These are phyloP conservation scores for Varecia variegata DNA, from an alignment of 2,797 vertebrate genomes.

Conservation along the genomic window DNA sequence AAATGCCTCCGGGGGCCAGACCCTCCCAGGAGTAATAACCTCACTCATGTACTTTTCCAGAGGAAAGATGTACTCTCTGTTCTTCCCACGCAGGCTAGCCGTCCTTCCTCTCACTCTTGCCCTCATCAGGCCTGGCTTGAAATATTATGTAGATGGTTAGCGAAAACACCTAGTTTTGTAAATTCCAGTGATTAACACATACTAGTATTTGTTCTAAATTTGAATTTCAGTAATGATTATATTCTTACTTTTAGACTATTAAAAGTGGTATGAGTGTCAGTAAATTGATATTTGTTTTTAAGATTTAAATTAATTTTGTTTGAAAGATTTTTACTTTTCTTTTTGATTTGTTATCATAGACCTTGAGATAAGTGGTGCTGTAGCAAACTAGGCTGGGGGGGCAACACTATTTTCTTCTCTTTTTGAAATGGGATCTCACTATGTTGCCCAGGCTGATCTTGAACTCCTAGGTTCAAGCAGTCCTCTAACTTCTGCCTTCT, in stretches of 20 bases:
- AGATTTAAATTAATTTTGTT: conserved; percentile 10
- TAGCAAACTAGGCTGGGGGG: neutral
- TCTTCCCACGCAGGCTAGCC: neutral
- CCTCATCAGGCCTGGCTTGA: neutral
- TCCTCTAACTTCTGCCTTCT: neutral
- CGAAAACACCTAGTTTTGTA: neutral
- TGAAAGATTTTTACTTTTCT: neutral
- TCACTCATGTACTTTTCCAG: neutral
- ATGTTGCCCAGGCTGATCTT: neutral
- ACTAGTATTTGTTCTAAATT: conserved; percentile 12
- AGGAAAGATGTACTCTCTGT: neutral
- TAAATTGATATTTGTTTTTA: neutral
- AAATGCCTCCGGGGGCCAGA: neutral
- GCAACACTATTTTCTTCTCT: neutral
- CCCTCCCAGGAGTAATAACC: too few species aligned
- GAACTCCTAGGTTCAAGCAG: neutral
- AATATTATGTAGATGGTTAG: neutral
- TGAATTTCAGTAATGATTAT: neutral
- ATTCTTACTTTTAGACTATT: neutral
- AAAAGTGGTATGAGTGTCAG: neutral
- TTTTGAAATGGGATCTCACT: neutral
- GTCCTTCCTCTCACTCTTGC: neutral
- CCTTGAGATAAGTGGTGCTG: neutral
- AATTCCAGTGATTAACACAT: neutral
- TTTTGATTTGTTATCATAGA: neutral